Evolutionary conservation across 2,888 invertebrate species (phyloP).

Genomic region (Heteromyza rotundicornis): DNA sequence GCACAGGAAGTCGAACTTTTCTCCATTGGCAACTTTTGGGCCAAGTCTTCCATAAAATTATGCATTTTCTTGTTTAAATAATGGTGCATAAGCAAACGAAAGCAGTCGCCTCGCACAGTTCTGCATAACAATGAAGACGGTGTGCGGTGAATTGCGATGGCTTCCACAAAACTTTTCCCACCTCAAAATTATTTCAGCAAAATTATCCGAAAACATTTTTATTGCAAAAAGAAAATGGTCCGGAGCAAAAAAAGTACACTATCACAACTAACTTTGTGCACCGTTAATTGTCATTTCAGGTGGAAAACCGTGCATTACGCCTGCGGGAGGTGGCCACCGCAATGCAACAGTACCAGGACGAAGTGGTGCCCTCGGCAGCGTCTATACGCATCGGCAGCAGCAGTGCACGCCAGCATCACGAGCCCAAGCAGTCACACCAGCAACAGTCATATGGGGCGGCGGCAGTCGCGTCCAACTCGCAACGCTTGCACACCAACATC

Average conservation of each 20-base stretch:
- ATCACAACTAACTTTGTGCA: not conserved
- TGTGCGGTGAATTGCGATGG: too few species aligned
- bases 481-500: constrained; percentile 37
- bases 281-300: constrained; percentile 65
- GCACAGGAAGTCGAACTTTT: too few species aligned
- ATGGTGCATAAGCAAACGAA: too few species aligned
- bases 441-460: constrained; percentile 19
- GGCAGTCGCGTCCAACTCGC: constrained; percentile 33
- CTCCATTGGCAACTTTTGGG: not conserved
- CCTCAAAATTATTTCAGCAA: too few species aligned
- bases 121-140: constrained; percentile 13
- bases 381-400: constrained; percentile 31
- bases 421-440: constrained; percentile 35
- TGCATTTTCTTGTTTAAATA: not conserved
- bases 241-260: too few species aligned
- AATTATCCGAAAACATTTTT: too few species aligned
- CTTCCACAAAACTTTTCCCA: too few species aligned
- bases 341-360: constrained; percentile 63
- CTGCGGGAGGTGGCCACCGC: constrained; percentile 65
- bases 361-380: constrained; percentile 41
- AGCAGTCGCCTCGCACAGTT: not conserved
- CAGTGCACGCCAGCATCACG: constrained; percentile 41
- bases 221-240: too few species aligned
- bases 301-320: constrained; percentile 84
- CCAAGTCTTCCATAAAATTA: not conserved